These are phyloP conservation scores for Sylvilagus floridanus DNA, from an alignment of 2,797 vertebrate species.

Conservation along the genomic window DNA sequence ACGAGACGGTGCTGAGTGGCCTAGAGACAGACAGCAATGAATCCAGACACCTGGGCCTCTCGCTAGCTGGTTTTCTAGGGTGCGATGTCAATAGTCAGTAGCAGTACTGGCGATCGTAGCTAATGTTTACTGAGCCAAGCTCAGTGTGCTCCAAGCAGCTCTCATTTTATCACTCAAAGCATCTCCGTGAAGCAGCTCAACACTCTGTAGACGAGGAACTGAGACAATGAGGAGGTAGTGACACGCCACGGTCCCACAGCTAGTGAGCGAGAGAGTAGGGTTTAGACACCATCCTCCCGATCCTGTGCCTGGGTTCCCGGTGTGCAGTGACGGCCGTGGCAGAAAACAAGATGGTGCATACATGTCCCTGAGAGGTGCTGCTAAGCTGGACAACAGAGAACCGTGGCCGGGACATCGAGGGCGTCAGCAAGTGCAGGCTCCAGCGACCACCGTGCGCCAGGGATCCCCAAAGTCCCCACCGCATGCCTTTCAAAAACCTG, in stretches of 20 bases:
- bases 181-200: neutral
- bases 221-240: neutral
- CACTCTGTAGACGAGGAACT: neutral
- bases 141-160: too few species aligned
- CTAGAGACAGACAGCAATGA: too few species aligned
- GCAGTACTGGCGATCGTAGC: too few species aligned
- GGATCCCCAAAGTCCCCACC: too few species aligned
- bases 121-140: neutral
- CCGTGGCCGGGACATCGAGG: fast-evolving
- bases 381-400: fast-evolving
- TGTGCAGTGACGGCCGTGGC: neutral
- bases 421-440: too few species aligned
- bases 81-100: neutral
- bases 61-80: neutral
- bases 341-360: fast-evolving
- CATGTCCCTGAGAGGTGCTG: fast-evolving
- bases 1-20: neutral
- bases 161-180: neutral
- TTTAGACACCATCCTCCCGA: neutral
- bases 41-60: neutral
- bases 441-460: neutral
- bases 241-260: fast-evolving
- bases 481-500: neutral
- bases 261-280: neutral
- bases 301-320: neutral